Evolutionary conservation across 2,797 vertebrate genomes (phyloP).

Genomic region (Chrysocyon brachyurus): DNA sequence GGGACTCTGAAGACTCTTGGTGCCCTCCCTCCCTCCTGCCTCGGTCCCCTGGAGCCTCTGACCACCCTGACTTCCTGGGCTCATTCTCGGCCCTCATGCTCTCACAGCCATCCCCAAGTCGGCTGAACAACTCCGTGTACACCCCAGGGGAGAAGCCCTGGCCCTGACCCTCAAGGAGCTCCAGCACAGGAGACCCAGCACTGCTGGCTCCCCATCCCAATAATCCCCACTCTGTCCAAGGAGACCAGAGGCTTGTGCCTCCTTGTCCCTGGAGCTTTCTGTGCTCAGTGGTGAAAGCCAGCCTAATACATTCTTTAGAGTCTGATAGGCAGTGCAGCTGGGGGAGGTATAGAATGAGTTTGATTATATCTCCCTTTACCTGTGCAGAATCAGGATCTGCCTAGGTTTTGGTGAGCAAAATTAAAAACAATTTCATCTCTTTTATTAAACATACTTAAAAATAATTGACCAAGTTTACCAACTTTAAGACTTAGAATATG

Average conservation of each 20-base stretch:
- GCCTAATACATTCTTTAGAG: rapidly evolving
- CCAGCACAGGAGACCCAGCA: not conserved
- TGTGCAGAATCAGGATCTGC: not conserved
- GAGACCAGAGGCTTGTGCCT: not conserved
- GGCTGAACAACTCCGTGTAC: rapidly evolving
- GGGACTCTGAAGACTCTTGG: not conserved
- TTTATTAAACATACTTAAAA: not conserved
- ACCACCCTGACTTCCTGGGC: not conserved
- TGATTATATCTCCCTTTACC: rapidly evolving
- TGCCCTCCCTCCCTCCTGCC: too few relatives aligned
- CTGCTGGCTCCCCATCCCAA: rapidly evolving
- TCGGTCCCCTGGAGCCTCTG: not conserved
- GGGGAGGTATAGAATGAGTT: too few relatives aligned
- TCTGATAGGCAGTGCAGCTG: not conserved
- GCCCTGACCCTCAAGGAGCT: not conserved
- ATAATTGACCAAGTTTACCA: not conserved
- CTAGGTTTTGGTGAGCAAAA: not conserved
- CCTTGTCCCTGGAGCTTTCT: not conserved
- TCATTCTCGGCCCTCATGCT: not conserved
- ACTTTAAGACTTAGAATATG: not conserved
- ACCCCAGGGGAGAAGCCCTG: not conserved
- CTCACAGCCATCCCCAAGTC: too few relatives aligned
- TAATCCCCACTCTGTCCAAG: rapidly evolving
- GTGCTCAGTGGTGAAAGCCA: rapidly evolving
- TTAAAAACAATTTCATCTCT: not conserved